Base-by-base conservation (phyloP, 2,113 vertebrate genomes). In the Pluvialis apricaria region DNA sequence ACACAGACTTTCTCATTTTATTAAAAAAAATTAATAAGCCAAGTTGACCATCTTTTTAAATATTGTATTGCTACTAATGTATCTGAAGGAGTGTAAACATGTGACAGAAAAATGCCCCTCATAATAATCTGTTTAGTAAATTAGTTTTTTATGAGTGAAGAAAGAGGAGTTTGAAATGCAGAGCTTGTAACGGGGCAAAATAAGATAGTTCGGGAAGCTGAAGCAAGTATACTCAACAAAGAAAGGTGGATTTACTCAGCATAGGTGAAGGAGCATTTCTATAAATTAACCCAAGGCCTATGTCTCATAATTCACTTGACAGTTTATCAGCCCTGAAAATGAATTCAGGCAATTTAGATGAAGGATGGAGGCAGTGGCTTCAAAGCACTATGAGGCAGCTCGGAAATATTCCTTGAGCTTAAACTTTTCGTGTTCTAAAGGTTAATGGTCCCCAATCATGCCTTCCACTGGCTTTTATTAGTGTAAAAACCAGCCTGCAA, bases 311-410 rank as follows among this genome's bases (percentile, higher is more conserved):
- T 96, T 94, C 86, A 91, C 76, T 92, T 96, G 96, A 96, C 90
- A 80, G 88, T 95, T 98, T 96, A 96, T 97, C 96, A 96, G 93
- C 84, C 90, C 68, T 92, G 92, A 92, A 98, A 96, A 97, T 95
- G 75, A 92, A 96, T 96, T 86, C 47, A 95, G 86, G 82, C 73
- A 94, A 94, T 97, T 97, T 89, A 96, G 83, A 97, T 95, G 93
- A 97, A 97, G 88, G 90, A 97, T 95, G 93, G 95, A 97, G 54
- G 61, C 66, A 89, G 68, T 82, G 49, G 54, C 82, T 97, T 96
- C 82, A 94, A 90, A 86, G 64, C 75, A 66, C 61, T 90, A 10
- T 2, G 38, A 54, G 87, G 76, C 44, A 95, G 83, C 54, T 91
- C 66, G 77, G 92, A 97, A 96, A 82, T 68, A 96, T 76, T 96